phyloP scores from a whole-genome alignment of 2,113 vertebrate genomes.

The Macquaria australasica region DNA sequence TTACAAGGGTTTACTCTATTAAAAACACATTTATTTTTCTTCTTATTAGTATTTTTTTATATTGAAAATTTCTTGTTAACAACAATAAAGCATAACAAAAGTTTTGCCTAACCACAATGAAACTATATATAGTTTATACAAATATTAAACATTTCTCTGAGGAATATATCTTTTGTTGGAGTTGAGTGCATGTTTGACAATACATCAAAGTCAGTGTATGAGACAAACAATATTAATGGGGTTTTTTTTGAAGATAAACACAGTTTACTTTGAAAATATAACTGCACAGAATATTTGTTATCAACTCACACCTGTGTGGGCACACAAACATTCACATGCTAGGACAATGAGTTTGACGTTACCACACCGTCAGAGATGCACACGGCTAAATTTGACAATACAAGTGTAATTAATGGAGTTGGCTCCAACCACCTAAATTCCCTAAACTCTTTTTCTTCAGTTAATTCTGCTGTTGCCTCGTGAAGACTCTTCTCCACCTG shows the following conservation, averaged over 20 bases:
- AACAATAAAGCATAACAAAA: background rate
- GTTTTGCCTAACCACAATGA: background rate
- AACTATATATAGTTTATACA: background rate
- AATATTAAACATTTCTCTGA: background rate
- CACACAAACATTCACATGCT: background rate
- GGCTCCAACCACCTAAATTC: constrained; percentile 24
- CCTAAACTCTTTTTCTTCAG: constrained; percentile 30
- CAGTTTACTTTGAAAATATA: background rate
- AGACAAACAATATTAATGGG: background rate
- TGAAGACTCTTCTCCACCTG: constrained; percentile 39
- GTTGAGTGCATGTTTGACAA: background rate
- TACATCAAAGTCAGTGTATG: background rate
- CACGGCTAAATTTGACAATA: constrained; percentile 13
- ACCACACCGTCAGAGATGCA: background rate
- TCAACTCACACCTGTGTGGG: background rate
- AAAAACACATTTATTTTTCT: background rate
- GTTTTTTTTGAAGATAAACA: background rate
- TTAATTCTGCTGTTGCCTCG: constrained; percentile 40
- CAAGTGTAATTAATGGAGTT: constrained; percentile 40
- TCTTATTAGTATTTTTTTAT: background rate
- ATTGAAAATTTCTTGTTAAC: background rate
- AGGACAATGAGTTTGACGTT: background rate
- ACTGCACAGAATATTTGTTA: background rate
- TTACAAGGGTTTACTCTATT: too few relatives aligned
- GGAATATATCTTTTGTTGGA: background rate